A percentile compares a stretch with the other conserved stretches of the same genome.
phyloP scores from a whole-genome alignment of 2,888 invertebrate species.

The Macrosiphum euphorbiae region DNA sequence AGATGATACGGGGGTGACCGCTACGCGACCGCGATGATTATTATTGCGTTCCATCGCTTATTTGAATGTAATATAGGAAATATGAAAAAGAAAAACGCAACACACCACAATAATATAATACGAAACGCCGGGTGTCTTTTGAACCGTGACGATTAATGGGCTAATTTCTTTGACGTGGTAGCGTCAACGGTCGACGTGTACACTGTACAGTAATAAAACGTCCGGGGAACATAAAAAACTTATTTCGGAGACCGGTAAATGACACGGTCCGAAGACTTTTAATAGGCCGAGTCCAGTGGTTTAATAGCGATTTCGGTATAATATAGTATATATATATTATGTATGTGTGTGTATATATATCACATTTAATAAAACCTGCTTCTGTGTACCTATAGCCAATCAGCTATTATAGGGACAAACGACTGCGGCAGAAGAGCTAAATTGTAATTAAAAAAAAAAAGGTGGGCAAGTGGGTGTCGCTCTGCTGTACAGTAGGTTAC shows the following conservation, averaged over 20 bases:
- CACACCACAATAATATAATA: neutral
- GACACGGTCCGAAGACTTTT: slow-evolving; percentile 48
- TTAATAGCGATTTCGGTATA: slow-evolving; percentile 8
- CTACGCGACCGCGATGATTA: neutral
- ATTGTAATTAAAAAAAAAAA: neutral
- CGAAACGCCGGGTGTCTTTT: slow-evolving; percentile 36
- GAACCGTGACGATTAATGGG: slow-evolving; percentile 40
- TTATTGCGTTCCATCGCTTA: neutral
- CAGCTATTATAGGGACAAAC: neutral
- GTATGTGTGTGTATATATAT: neutral
- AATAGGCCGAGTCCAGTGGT: slow-evolving; percentile 18
- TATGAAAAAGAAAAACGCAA: neutral
- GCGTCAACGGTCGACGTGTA: slow-evolving; percentile 9
- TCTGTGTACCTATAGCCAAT: neutral
- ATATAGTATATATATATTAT: neutral
- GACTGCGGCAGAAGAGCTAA: neutral
- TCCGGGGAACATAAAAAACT: slow-evolving; percentile 41
- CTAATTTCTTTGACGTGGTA: neutral
- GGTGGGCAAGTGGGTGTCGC: no score
- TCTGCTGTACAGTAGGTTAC: no score
- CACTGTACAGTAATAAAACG: neutral
- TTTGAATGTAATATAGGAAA: neutral
- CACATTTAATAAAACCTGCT: neutral
- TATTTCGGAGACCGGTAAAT: slow-evolving; percentile 11
- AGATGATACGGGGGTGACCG: neutral